These are phyloP conservation scores for Perithous albicinctus DNA, from an alignment of 2,888 invertebrate genomes.

Conservation along the genomic window DNA sequence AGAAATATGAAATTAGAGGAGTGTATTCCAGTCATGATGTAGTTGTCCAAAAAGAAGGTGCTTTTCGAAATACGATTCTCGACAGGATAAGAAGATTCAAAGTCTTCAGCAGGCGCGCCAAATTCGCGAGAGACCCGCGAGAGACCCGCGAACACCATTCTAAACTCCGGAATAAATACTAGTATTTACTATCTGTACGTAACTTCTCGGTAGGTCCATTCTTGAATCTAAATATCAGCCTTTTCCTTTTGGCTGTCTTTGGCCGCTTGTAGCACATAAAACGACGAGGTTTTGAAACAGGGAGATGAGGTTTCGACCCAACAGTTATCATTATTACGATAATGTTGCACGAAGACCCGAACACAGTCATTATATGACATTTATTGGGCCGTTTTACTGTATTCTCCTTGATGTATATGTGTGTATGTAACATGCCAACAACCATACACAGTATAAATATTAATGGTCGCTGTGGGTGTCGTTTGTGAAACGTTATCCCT, in stretches of 20 bases:
- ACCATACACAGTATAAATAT: conserved; percentile 54
- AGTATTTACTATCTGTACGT: too few relatives aligned
- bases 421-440: conserved; percentile 17
- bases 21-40: too few relatives aligned
- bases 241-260: not conserved
- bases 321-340: conserved; percentile 52
- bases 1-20: too few relatives aligned
- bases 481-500: conserved; percentile 61
- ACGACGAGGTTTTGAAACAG: not conserved
- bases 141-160: too few relatives aligned
- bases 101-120: too few relatives aligned
- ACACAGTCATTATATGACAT: conserved; percentile 42
- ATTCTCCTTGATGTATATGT: conserved; percentile 29
- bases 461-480: conserved; percentile 58
- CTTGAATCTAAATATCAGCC: not conserved
- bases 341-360: conserved; percentile 39
- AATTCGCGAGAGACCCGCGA: too few relatives aligned
- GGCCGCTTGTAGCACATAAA: not conserved
- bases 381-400: conserved; percentile 45
- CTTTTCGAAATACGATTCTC: too few relatives aligned
- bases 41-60: too few relatives aligned
- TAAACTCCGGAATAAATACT: too few relatives aligned
- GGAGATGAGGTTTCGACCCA: not conserved
- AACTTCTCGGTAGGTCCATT: not conserved
- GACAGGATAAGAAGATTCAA: too few relatives aligned